Evolutionary conservation across 2,113 vertebrate species (phyloP).

Genomic region (Climacteris rufus): DNA sequence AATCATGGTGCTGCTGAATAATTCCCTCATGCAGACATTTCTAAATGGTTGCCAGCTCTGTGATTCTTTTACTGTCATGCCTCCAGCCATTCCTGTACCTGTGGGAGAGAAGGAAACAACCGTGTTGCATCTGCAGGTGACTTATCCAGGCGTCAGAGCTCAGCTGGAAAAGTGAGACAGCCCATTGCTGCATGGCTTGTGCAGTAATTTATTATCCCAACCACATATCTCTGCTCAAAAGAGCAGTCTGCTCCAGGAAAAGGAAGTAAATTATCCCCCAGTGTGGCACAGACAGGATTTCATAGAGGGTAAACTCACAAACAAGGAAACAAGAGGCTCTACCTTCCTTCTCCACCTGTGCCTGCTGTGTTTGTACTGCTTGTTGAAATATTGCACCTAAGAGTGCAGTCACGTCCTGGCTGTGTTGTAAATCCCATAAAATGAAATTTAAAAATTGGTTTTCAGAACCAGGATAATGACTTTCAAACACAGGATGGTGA

Average conservation of each 20-base stretch:
- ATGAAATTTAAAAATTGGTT: neutral
- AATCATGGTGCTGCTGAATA: conserved; percentile 40
- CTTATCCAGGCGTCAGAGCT: neutral
- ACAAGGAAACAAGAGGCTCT: neutral
- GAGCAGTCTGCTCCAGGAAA: neutral
- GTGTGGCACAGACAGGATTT: neutral
- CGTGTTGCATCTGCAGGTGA: neutral
- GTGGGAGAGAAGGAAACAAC: conserved; percentile 11
- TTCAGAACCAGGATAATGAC: neutral
- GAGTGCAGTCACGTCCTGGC: neutral
- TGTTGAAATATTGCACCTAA: neutral
- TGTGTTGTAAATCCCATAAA: neutral
- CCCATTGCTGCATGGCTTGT: neutral
- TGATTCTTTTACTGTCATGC: conserved; percentile 1
- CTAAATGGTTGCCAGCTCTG: conserved; percentile 1
- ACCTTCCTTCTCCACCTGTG: neutral
- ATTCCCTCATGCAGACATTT: neutral
- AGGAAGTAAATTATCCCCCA: neutral
- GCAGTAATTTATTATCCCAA: neutral
- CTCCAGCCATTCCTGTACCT: conserved; percentile 44
- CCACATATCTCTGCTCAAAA: neutral
- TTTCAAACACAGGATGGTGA: neutral
- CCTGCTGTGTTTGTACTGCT: neutral
- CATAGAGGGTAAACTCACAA: neutral
- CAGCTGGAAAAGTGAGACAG: neutral